These are phyloP conservation scores for Meloidogyne floridensis DNA, from an alignment of 1,140 invertebrate species.

Conservation along the genomic window DNA sequence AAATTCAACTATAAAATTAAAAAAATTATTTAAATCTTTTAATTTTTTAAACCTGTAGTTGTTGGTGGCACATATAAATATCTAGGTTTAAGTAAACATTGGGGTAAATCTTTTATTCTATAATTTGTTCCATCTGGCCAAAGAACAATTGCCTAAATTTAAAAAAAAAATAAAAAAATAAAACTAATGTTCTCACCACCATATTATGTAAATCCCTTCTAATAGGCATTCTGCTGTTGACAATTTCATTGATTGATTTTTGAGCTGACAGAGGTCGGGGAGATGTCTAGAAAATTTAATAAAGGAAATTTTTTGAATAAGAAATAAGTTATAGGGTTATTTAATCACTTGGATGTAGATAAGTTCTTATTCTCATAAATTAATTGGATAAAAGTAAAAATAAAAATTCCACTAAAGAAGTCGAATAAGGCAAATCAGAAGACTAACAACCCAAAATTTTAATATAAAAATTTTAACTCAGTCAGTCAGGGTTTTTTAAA, in stretches of 20 bases:
- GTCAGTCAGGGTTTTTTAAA: too few relatives aligned
- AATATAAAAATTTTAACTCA: too few relatives aligned
- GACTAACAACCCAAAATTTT: too few relatives aligned
- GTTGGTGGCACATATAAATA: slow-evolving; percentile 20
- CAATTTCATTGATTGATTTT: background rate
- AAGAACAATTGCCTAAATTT: slow-evolving; percentile 20
- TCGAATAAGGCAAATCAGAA: too few relatives aligned
- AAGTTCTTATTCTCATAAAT: too few relatives aligned
- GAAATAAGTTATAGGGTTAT: too few relatives aligned
- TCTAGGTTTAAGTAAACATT: slow-evolving; percentile 22
- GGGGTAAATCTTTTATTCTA: slow-evolving; percentile 16
- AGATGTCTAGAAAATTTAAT: slow-evolving; percentile 8
- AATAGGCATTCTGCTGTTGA: background rate
- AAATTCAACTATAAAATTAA: slow-evolving; percentile 22
- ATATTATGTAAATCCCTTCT: slow-evolving; percentile 16
- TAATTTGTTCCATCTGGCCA: slow-evolving; percentile 28
- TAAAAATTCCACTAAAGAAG: too few relatives aligned
- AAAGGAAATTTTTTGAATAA: background rate
- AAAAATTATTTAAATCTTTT: background rate
- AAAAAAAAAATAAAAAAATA: background rate
- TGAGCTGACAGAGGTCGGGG: background rate
- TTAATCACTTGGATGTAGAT: background rate
- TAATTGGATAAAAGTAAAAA: too few relatives aligned
- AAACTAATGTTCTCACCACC: background rate
- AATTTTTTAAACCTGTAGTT: slow-evolving; percentile 15